phyloP scores from a whole-genome alignment of 2,113 vertebrate genomes.

The Romanogobio albipinnatus region DNA sequence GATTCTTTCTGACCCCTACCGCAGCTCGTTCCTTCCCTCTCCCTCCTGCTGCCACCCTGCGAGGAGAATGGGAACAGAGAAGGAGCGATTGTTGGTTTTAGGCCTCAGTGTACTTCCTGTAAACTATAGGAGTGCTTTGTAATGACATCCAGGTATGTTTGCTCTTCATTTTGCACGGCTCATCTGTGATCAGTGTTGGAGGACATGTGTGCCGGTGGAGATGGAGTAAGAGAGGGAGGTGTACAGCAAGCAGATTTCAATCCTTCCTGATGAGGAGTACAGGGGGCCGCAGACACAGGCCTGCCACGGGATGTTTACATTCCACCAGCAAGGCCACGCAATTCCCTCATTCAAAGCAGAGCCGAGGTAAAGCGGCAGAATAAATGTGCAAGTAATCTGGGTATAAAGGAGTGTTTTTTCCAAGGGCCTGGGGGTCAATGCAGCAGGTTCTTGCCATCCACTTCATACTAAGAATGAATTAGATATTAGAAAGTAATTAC shows the following conservation, averaged over 20 bases:
- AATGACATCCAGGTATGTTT: slow-evolving; percentile 77
- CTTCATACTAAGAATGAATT: background rate
- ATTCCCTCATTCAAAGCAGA: slow-evolving; percentile 32
- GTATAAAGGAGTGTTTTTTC: slow-evolving; percentile 5
- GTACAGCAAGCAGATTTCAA: slow-evolving; percentile 31
- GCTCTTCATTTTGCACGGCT: slow-evolving; percentile 74
- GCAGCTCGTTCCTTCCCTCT: background rate
- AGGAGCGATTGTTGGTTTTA: slow-evolving; percentile 43
- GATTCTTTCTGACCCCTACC: slow-evolving; percentile 50
- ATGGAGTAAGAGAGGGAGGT: slow-evolving; percentile 13
- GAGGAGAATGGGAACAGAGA: slow-evolving; percentile 3
- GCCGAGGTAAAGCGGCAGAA: background rate
- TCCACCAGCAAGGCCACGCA: slow-evolving; percentile 44
- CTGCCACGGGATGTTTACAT: slow-evolving; percentile 52
- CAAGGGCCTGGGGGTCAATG: background rate
- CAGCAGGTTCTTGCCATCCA: slow-evolving; percentile 23
- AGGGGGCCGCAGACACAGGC: slow-evolving; percentile 25
- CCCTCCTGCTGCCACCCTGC: slow-evolving; percentile 10
- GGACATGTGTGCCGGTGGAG: slow-evolving; percentile 11
- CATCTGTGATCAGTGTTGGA: slow-evolving; percentile 68
- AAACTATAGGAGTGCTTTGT: slow-evolving; percentile 62
- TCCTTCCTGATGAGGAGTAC: slow-evolving; percentile 37
- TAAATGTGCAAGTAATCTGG: slow-evolving; percentile 48
- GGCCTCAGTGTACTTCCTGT: slow-evolving; percentile 47
- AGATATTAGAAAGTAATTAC: background rate